Evolutionary conservation across 2,113 vertebrate genomes (phyloP).

Genomic region (Cryptomyrus ogoouensis): DNA sequence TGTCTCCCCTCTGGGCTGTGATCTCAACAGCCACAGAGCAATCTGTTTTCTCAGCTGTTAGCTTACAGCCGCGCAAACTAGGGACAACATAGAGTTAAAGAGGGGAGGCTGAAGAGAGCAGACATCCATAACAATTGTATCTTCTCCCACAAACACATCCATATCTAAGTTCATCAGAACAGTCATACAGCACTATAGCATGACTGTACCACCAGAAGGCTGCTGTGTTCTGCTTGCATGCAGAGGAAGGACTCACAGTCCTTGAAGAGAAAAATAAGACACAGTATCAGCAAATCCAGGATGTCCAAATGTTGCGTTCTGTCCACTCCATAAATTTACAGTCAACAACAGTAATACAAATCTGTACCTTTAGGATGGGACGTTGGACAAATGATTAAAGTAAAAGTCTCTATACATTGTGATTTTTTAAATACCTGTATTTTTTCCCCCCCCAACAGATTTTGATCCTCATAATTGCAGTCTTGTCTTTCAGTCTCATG

Average conservation of each 20-base stretch:
- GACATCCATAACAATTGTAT: neutral
- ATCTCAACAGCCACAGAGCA: conserved; percentile 13
- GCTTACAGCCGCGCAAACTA: neutral
- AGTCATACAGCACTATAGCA: neutral
- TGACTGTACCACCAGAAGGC: neutral
- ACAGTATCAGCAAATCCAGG: neutral
- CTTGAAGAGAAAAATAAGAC: neutral
- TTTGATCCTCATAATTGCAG: neutral
- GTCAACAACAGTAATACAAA: neutral
- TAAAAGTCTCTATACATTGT: neutral
- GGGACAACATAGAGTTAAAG: neutral
- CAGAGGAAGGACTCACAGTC: neutral
- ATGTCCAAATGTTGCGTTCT: neutral
- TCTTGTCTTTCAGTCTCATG: neutral
- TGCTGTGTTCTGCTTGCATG: neutral
- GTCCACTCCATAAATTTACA: neutral
- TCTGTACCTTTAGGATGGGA: neutral
- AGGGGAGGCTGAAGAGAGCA: neutral
- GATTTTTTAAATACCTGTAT: neutral
- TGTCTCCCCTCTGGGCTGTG: conserved; percentile 9
- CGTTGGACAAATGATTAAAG: neutral
- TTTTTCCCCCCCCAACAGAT: neutral
- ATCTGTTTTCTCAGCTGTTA: conserved; percentile 16
- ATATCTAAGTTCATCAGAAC: neutral
- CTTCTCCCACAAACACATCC: neutral